Base-by-base conservation (phyloP, 2,797 vertebrate species). In the Neosilurus hyrtlii region DNA sequence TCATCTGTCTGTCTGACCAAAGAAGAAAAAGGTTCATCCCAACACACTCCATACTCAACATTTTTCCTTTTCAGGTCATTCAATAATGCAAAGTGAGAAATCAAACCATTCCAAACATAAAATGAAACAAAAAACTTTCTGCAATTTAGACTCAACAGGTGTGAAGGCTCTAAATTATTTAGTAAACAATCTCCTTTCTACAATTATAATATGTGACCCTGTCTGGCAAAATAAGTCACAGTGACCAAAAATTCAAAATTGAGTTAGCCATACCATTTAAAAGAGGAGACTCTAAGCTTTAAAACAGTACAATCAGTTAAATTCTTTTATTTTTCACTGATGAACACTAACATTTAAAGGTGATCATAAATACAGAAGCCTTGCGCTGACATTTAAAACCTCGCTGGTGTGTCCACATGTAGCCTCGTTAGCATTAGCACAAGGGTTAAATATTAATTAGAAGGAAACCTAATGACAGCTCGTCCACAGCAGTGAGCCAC, bases 401-500 rank as follows among this genome's bases (percentile, higher is more conserved):
- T 51, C 52, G 12, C 66, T 35, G 35, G 18, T 65, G 24, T 4
- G 74, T 54, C 76, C 59, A 22, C 51, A 51, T 68, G 83, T 43
- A 67, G 77, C 77, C 81, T 85, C 65, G 54, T 83, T 87, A 87
- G 62, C 37, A 26, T 67, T 49, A 74, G 52, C 56, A 70, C 61
- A 66, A 68, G 81, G 51, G 68, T 71, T 56, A 80, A 37, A 71
- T 83, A 76, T 81, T 83, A 82, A 83, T 87, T 85, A 82, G 80
- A 72, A 68, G 11, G 10, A 30, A 75, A 54, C 57, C 35, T 84
- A 51, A 59, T 18, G 24, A 68, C 62, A 75, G 80, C 82, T 61
- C 24, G 14, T 30, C 73, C 54, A 26, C 65, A 77, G 68, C 51
- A 8, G 68, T 83, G 82, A 63, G 68, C 68, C 52, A 49, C 10